Percentiles rank a stretch among this genome's conserved stretches.
Evolutionary conservation across 2,113 vertebrate genomes (phyloP).

Genomic region (Aphyosemion australe): DNA sequence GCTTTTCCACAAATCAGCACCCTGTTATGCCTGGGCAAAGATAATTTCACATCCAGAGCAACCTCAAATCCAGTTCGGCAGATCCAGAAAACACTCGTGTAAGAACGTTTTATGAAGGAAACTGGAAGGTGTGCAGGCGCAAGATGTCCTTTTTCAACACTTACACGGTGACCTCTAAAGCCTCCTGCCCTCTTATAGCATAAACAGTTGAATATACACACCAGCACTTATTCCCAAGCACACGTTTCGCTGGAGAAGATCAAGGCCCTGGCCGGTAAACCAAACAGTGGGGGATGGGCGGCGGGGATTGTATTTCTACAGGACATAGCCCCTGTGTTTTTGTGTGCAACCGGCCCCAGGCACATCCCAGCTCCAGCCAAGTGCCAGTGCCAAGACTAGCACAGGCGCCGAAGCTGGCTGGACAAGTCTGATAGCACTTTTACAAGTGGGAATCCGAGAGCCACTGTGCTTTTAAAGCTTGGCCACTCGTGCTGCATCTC

Average conservation of each 20-base stretch:
- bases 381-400: slow-evolving; percentile 56
- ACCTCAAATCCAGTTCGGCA: slow-evolving; percentile 40
- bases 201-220: slow-evolving; percentile 42
- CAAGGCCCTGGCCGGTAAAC: slow-evolving; percentile 39
- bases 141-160: slow-evolving; percentile 24
- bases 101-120: not conserved
- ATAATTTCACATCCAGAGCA: slow-evolving; percentile 19
- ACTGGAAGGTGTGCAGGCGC: slow-evolving; percentile 4
- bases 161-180: slow-evolving; percentile 28
- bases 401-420: slow-evolving; percentile 55
- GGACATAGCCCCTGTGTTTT: slow-evolving; percentile 60
- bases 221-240: slow-evolving; percentile 32
- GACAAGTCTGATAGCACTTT: slow-evolving; percentile 64
- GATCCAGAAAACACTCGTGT: slow-evolving; percentile 22
- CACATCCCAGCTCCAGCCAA: slow-evolving; percentile 41
- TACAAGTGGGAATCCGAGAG: slow-evolving; percentile 64
- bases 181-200: slow-evolving; percentile 11
- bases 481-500: slow-evolving; percentile 63
- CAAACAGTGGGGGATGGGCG: slow-evolving; percentile 53
- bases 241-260: slow-evolving; percentile 47
- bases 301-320: slow-evolving; percentile 65
- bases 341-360: slow-evolving; percentile 43
- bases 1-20: slow-evolving; percentile 34
- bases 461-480: slow-evolving; percentile 62
- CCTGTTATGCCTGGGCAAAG: slow-evolving; percentile 21